Conservation (phyloP, 30 jellyfish, hydroid and myxozoan species). For the Aurelia aurita region DNA sequence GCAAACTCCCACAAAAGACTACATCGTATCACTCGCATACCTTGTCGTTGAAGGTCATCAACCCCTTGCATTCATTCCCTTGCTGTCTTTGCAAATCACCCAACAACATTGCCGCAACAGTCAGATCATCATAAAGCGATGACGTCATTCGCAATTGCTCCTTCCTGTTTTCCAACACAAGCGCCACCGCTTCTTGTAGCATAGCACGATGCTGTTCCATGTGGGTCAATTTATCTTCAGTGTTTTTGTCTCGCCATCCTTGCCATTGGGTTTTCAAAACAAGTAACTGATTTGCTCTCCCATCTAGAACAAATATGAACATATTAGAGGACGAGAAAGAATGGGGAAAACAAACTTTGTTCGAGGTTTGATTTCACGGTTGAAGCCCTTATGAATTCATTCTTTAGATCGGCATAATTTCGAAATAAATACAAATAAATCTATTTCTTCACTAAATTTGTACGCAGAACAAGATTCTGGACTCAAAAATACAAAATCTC, state of each 20-base stretch:
- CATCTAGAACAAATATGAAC: conserved; percentile 72
- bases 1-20: too few species aligned
- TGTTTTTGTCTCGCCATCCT: conserved; percentile 71
- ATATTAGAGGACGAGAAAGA: too few species aligned
- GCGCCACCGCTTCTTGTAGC: conserved; percentile 88
- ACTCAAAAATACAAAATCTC: too few species aligned
- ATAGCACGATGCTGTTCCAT: conserved; percentile 68
- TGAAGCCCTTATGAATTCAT: too few species aligned
- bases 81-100: conserved; percentile 76
- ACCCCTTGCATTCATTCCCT: conserved; percentile 68
- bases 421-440: too few species aligned
- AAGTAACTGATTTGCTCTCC: conserved; percentile 75
- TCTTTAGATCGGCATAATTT: too few species aligned
- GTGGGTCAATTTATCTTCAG: conserved; percentile 60
- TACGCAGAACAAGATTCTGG: too few species aligned
- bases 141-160: conserved; percentile 42
- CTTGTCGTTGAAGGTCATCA: conserved; percentile 60
- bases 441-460: too few species aligned
- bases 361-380: too few species aligned
- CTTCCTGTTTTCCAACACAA: conserved; percentile 73
- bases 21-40: too few species aligned
- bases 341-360: too few species aligned
- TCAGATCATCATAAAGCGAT: conserved; percentile 55
- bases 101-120: conserved; percentile 61
- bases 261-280: conserved; percentile 89